These are phyloP conservation scores for Erinaceus europaeus DNA, from an alignment of 2,113 vertebrate genomes.

Conservation along the genomic window DNA sequence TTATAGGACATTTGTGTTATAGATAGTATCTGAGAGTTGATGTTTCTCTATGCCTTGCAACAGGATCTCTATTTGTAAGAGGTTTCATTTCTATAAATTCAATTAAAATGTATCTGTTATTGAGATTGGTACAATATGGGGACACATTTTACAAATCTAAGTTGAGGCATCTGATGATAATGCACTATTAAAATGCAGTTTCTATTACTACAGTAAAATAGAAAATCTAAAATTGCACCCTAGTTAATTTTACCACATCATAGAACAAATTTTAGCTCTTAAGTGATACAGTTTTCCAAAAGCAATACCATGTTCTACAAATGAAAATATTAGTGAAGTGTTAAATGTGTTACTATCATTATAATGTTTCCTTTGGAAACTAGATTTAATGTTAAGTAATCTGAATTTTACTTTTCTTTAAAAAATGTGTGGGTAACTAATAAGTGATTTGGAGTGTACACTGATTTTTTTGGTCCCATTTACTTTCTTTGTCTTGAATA, in stretches of 20 bases:
- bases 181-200: constrained; percentile 10
- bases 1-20: neutral
- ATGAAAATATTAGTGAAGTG: constrained; percentile 20
- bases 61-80: neutral
- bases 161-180: constrained; percentile 6
- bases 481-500: constrained; percentile 11
- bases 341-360: neutral
- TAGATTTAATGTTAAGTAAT: neutral
- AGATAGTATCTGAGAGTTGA: neutral
- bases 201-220: neutral
- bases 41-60: neutral
- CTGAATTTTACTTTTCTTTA: neutral
- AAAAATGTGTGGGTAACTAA: constrained; percentile 47
- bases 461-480: neutral
- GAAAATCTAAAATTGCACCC: neutral
- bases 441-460: neutral
- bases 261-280: constrained; percentile 2
- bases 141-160: constrained; percentile 24
- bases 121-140: neutral
- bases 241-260: neutral
- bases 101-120: constrained; percentile 5
- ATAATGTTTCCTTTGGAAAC: constrained; percentile 20
- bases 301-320: constrained; percentile 27
- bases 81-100: constrained; percentile 30
- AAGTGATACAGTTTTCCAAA: neutral